Evolutionary conservation across 2,888 invertebrate species (phyloP), one percentile per base, ranked within the genome.

Genomic region (Euplexia lucipara): DNA sequence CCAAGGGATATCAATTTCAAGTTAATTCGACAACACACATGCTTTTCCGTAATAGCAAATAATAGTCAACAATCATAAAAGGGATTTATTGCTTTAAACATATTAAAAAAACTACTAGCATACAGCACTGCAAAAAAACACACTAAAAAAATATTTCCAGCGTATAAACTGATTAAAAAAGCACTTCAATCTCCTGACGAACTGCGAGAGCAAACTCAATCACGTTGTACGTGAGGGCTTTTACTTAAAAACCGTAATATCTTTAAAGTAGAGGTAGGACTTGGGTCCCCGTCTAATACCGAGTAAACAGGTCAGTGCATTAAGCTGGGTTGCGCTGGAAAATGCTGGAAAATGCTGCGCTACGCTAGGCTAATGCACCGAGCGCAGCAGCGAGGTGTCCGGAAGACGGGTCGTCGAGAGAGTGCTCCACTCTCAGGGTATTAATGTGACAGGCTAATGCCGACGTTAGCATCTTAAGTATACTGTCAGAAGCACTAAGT

Each of bases 251-350:
- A 65, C 45, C n/a, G 47, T 59, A 56, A 52, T 66, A 51, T 60
- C 47, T 53, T 49, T 54, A 64, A 65, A 76, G 42, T 52, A 39
- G 39, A 61, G 35, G 22, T 53, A 47, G 39, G 26, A 47, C 49
- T 59, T 47, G 47, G 62, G 45, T 57, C 45, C 48, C 20, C 57
- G n/a, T 66, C 47, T 35, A 68, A 54, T 60, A 54, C 26, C 16
- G 49, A 26, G 48, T 62, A 69, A 73, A 65, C 60, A 67, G 67
- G 78, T 67, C 68, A 78, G 54, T 70, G 67, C 62, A 66, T 80
- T 68, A 59, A 69, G 51, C 58, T 65, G 41, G 37, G 56, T 45
- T 73, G 66, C n/a, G 16, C 54, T 64, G 22, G 35, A 41, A 56
- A 54, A 45, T 34, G 41, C 57, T 65, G 42, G 35, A 30, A 42